Evolutionary conservation across 2,888 invertebrate species (phyloP).

Genomic region (Epirrhoe tristata): DNA sequence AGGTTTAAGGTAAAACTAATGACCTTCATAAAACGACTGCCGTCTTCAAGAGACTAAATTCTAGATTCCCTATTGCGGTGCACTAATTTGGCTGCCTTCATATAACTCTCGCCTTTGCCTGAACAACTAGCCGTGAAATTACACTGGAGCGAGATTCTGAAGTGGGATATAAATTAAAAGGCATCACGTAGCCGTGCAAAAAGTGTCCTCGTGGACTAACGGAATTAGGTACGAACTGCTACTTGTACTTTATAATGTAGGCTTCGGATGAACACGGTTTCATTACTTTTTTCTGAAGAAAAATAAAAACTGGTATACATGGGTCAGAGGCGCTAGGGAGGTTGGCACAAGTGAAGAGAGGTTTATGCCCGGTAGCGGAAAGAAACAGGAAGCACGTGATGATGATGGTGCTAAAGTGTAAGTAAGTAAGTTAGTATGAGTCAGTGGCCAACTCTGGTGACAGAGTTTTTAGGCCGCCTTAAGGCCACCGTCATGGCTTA

Average conservation of each 20-base stretch:
- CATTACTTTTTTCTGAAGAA: too few relatives aligned
- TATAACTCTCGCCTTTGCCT: constrained; percentile 34
- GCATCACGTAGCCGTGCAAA: constrained; percentile 10
- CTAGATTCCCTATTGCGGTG: constrained; percentile 45
- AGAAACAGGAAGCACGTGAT: too few relatives aligned
- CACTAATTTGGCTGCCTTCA: constrained; percentile 51
- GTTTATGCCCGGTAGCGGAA: too few relatives aligned
- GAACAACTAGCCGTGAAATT: constrained; percentile 32
- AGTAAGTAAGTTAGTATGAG: too few relatives aligned
- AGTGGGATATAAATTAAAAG: constrained; percentile 29
- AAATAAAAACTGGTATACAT: too few relatives aligned
- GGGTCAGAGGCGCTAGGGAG: too few relatives aligned
- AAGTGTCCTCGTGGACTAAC: constrained; percentile 3
- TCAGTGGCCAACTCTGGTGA: too few relatives aligned
- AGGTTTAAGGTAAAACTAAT: not conserved
- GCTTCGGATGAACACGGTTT: not conserved
- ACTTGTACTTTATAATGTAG: not conserved
- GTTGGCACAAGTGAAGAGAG: too few relatives aligned
- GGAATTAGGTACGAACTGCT: constrained; percentile 1
- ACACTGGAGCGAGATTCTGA: constrained; percentile 23
- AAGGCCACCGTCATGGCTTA: too few relatives aligned
- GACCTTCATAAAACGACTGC: not conserved
- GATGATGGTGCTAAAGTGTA: too few relatives aligned
- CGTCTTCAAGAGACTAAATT: not conserved
- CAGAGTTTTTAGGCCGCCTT: too few relatives aligned